A percentile compares a stretch with the other conserved stretches of the same genome.
phyloP scores from a whole-genome alignment of 2,113 vertebrate species.

The Lampris incognitus region DNA sequence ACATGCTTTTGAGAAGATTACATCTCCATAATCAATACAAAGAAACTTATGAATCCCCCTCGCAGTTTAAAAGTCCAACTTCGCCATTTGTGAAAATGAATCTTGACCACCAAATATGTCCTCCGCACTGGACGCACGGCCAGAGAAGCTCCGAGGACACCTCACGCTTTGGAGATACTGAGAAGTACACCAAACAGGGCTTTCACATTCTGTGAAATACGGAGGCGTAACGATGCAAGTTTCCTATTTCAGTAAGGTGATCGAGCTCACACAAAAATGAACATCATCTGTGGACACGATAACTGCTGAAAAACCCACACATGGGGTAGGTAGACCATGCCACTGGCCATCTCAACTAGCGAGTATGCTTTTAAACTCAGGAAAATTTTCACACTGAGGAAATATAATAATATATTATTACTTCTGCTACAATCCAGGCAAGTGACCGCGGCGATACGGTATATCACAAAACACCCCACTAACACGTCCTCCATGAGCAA shows the following conservation, averaged over 20 bases:
- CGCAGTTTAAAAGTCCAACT: conserved; percentile 9
- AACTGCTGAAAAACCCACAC: too few species aligned
- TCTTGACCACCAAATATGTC: conserved; percentile 6
- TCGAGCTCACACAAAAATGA: too few species aligned
- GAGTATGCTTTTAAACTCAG: neutral
- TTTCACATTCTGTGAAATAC: neutral
- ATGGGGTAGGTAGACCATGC: too few species aligned
- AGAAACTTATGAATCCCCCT: conserved; percentile 47
- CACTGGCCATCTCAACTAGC: neutral
- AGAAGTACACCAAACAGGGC: neutral
- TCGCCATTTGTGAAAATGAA: conserved; percentile 53
- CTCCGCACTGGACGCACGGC: neutral
- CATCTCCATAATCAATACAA: conserved; percentile 81
- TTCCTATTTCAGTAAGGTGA: too few species aligned
- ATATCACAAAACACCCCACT: conserved; percentile 6
- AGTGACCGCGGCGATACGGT: conserved; percentile 25
- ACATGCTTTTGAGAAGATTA: conserved; percentile 78
- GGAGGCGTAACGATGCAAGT: neutral
- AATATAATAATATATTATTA: neutral
- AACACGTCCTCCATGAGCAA: conserved; percentile 3
- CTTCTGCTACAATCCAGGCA: conserved; percentile 50
- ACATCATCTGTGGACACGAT: too few species aligned
- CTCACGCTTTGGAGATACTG: neutral
- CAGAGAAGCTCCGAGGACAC: too few species aligned
- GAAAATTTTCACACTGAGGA: neutral